Base-by-base conservation (phyloP, 1,140 invertebrate species). In the Leptestheria dahalacensis region DNA sequence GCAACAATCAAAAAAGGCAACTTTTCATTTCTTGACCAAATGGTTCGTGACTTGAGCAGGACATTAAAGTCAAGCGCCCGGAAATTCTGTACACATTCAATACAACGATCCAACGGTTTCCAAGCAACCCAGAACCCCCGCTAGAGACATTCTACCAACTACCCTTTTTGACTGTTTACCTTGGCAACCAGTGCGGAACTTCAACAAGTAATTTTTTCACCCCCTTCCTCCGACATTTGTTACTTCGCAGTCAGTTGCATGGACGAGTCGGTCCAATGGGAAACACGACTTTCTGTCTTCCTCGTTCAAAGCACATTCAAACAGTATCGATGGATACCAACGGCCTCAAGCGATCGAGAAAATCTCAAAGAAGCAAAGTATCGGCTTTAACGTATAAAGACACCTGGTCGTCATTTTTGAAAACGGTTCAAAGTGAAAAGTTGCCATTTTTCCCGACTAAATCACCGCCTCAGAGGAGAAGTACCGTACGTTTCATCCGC, bases 361-460 rank as follows among this genome's bases (percentile, higher is more conserved):
- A 15, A 41, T 41, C 33, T 15, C 33, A 28, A 23, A n/a, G 48
- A 4, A 52, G 41, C 15, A 52, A 33, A 50, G 33, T 52, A n/a
- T 48, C 58, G 10, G 58, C 49, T 2, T 33, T 60, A n/a, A 52
- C 58, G 1, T 60, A 60, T 28, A 60, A 41, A 20, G 51, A 60
- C 12, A 60, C 58, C 11, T 60, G 58, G 58, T 60, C 58, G 2
- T 60, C 58, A 12, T 52, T 60, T n/a, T n/a, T 60, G 23, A 60
- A 60, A 29, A 51, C 58, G 6, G 49, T 49, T 1, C 47, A 60
- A 33, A 26, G 24, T 12, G 58, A 60, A n/a, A 26, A 60, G 24
- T 20, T 60, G 3, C 49, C 28, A 10, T 60, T 25, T n/a, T 60
- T 60, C 28, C 58, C 58, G 12, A 60, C 48, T 15, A 60, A 60